Base-by-base conservation (phyloP, 2,113 vertebrate genomes). In the Trochalopteron elliotii region DNA sequence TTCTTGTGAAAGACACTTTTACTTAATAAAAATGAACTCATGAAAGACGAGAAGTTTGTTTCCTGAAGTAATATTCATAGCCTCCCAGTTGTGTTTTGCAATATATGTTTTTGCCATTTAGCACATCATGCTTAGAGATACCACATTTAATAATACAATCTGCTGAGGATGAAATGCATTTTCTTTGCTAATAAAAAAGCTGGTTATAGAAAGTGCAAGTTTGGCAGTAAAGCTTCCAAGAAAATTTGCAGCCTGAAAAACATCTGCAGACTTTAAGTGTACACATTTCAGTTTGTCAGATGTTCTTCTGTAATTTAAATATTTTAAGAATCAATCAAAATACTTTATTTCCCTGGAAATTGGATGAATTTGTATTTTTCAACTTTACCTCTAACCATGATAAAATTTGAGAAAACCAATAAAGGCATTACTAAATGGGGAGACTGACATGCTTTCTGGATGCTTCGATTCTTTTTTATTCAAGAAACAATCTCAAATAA, bases 291-390 rank as follows among this genome's bases (percentile, higher is more conserved):
- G 59, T 70, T 90, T 74, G 55, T 92, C 96, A 89, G 92, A 95
- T 93, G 81, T 67, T 90, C 37, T 90, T 87, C 68, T 78, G n/a
- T 55, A 93, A 90, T 90, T 94, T 74, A 90, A 93, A 83, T 96
- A 90, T 90, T 95, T 93, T 63, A 83, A 55, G 68, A 96, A 94
- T 77, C 93, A 86, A 96, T 83, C 37, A 92, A 92, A 96, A 86
- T 83, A 80, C 69, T 90, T 86, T 61, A 3, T 85, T 83, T 90
- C 55, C 35, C 70, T 84, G 69, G 83, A 87, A 93, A 94, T 55
- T 0, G 0, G 42, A 83, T 50, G 16, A 89, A 78, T 68, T 80
- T 2, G 5, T 80, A 90, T 83, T 94, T 93, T 96, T 89, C 72
- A 96, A 89, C 60, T 84, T 93, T 52, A 91, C 39, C 39, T 87